These are phyloP conservation scores for Labroides dimidiatus DNA, from an alignment of 2,797 vertebrate genomes.

Conservation along the genomic window DNA sequence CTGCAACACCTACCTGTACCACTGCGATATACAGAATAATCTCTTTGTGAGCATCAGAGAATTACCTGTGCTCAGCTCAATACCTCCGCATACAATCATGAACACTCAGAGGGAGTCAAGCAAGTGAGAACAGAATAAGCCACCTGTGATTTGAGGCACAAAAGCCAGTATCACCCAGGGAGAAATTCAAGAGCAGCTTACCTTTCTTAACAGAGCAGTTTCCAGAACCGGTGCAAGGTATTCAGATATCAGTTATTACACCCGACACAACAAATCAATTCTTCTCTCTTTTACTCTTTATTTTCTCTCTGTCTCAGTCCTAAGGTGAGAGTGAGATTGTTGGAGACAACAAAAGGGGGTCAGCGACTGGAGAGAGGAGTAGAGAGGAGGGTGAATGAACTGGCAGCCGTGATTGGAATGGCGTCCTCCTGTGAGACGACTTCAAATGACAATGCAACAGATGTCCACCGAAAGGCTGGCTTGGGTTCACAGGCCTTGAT, in stretches of 20 bases:
- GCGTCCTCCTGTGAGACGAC: constrained; percentile 65
- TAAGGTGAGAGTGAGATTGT: constrained; percentile 71
- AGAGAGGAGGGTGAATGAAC: constrained; percentile 50
- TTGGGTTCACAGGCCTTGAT: constrained; percentile 58
- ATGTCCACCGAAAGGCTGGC: constrained; percentile 64
- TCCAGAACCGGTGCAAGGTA: constrained; percentile 64
- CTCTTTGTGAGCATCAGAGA: constrained; percentile 51
- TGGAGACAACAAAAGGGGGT: constrained; percentile 76
- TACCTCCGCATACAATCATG: constrained; percentile 49
- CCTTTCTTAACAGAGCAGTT: constrained; percentile 70
- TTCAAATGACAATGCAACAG: constrained; percentile 78
- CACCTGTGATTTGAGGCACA: constrained; percentile 65
- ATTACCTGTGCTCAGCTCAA: constrained; percentile 43
- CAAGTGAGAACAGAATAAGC: constrained; percentile 52
- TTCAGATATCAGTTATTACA: constrained; percentile 80
- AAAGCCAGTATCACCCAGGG: constrained; percentile 58
- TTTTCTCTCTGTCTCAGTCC: constrained; percentile 53
- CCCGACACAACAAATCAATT: constrained; percentile 81
- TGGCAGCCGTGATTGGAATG: constrained; percentile 66
- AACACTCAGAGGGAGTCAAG: constrained; percentile 39
- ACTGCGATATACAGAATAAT: constrained; percentile 24
- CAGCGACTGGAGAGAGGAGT: constrained; percentile 54
- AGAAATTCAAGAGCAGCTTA: constrained; percentile 65
- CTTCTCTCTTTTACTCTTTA: constrained; percentile 58
- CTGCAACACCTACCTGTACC: constrained; percentile 10